A percentile compares a stretch with the other conserved stretches of the same genome.
Conservation (phyloP, 2,113 vertebrate genomes). For the Aythya baeri region DNA sequence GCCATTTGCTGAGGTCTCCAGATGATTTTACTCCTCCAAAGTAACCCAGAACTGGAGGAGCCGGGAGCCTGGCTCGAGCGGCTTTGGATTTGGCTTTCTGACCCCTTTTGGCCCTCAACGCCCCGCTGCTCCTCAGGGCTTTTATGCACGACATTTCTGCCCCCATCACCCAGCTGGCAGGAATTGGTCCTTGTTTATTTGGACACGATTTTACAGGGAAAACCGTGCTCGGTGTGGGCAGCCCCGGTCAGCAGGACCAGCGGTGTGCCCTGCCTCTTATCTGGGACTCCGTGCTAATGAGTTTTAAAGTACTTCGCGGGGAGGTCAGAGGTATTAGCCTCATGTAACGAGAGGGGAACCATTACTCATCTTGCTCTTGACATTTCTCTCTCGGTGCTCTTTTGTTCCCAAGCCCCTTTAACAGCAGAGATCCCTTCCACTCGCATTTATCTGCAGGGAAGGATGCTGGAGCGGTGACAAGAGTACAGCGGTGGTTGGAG, state of each 20-base stretch:
- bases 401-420: neutral
- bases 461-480: constrained; percentile 70
- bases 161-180: neutral
- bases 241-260: neutral
- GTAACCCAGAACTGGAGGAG: neutral
- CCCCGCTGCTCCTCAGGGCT: neutral
- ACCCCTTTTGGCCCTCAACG: accelerated
- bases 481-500: neutral
- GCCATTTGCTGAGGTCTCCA: neutral
- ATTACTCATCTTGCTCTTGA: constrained; percentile 2
- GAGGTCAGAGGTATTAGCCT: constrained; percentile 22
- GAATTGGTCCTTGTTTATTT: neutral
- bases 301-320: neutral
- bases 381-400: neutral
- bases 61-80: neutral
- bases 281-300: neutral
- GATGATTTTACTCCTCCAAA: constrained; percentile 20
- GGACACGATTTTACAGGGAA: neutral
- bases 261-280: neutral
- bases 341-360: neutral
- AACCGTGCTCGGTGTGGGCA: neutral
- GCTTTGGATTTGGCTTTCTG: neutral
- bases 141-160: neutral
- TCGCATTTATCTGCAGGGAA: constrained; percentile 68
- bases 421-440: constrained; percentile 69